Conservation (phyloP, 2,888 invertebrate species). For the Chalcosyrphus nemorum region DNA sequence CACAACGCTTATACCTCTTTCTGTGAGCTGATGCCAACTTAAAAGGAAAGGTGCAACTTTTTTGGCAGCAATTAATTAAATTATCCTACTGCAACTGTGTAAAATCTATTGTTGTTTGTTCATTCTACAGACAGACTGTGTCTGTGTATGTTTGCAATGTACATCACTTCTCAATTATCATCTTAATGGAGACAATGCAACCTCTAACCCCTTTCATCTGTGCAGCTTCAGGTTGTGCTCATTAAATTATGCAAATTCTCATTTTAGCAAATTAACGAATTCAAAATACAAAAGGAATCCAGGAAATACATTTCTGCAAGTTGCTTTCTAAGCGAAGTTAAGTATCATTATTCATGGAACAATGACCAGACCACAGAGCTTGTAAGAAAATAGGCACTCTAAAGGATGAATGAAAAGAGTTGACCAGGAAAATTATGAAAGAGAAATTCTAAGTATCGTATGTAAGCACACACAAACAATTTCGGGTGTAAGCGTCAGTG, state of each 20-base stretch:
- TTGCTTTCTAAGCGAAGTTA: neutral
- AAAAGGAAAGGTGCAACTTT: neutral
- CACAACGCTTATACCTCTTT: neutral
- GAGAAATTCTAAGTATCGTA: too few relatives aligned
- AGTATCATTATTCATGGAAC: slow-evolving; percentile 2
- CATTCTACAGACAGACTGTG: neutral
- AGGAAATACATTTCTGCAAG: neutral
- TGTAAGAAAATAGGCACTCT: neutral
- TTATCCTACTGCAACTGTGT: neutral
- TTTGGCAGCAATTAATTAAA: slow-evolving; percentile 8
- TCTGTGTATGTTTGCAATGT: neutral
- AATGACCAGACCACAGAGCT: slow-evolving; percentile 5
- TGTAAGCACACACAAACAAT: too few relatives aligned
- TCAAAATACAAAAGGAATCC: neutral
- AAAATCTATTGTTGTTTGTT: slow-evolving; percentile 6
- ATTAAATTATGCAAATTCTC: slow-evolving; percentile 26
- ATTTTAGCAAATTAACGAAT: slow-evolving; percentile 7
- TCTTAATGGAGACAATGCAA: neutral
- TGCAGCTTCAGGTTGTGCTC: neutral
- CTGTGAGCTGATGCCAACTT: neutral
- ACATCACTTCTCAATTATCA: slow-evolving; percentile 4
- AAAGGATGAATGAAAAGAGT: neutral
- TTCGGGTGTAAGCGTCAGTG: too few relatives aligned
- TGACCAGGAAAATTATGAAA: neutral
- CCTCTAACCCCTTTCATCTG: neutral